Conservation (phyloP, 1,140 invertebrate genomes). For the Sycophila sp. region DNA sequence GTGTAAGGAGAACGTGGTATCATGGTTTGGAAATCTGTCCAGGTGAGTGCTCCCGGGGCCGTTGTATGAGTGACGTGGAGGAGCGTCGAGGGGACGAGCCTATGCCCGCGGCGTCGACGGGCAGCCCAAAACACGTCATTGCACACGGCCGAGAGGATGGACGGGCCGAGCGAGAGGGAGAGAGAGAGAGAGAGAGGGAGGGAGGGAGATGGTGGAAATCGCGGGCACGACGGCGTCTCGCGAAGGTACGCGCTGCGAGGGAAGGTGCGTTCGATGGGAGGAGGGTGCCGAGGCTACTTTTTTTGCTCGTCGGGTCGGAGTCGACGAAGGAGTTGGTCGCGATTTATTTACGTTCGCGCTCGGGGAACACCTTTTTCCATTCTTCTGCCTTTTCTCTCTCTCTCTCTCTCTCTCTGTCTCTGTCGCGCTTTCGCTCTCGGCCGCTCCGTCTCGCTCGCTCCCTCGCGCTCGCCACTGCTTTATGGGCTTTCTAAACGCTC, state of each 20-base stretch:
- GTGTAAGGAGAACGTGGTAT: slow-evolving; percentile 94
- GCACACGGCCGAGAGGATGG: neutral
- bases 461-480: slow-evolving; percentile 15
- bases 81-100: too few relatives aligned
- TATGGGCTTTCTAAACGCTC: slow-evolving; percentile 29
- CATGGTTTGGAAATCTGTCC: slow-evolving; percentile 89
- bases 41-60: slow-evolving; percentile 55
- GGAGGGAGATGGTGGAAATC: neutral
- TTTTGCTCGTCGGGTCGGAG: too few relatives aligned
- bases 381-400: slow-evolving; percentile 1
- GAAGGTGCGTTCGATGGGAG: neutral
- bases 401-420: slow-evolving; percentile 8
- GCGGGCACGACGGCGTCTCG: slow-evolving; percentile 7
- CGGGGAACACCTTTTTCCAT: slow-evolving; percentile 11
- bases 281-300: too few relatives aligned
- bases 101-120: too few relatives aligned
- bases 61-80: neutral
- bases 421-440: neutral
- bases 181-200: neutral
- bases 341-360: too few relatives aligned
- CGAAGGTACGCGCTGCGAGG: neutral
- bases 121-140: slow-evolving; percentile 17
- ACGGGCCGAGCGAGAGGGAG: neutral
- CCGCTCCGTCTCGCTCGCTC: slow-evolving; percentile 1
- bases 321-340: too few relatives aligned